These are phyloP conservation scores for Pelecanus crispus DNA, from an alignment of 2,113 vertebrate genomes.

Conservation along the genomic window DNA sequence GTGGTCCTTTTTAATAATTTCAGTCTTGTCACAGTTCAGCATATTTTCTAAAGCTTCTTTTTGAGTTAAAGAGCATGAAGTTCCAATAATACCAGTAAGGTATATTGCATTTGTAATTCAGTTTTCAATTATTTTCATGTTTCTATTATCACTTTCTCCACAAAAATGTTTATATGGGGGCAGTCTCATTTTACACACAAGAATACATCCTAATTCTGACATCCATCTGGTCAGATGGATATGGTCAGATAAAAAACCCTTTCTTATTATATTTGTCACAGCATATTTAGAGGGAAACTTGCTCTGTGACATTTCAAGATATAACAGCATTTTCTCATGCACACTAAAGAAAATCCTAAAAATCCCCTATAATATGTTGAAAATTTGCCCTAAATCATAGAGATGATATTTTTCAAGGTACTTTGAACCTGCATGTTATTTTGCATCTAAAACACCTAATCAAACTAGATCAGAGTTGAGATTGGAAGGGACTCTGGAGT, in stretches of 20 bases:
- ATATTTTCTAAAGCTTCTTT: constrained; percentile 38
- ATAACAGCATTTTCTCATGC: not conserved
- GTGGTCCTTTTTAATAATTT: constrained; percentile 5
- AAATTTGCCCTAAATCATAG: not conserved
- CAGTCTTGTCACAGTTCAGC: not conserved
- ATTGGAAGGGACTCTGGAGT: not conserved
- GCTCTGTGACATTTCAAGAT: not conserved
- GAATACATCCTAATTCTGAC: constrained; percentile 31
- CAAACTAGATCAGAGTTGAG: not conserved
- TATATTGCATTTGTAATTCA: constrained; percentile 26
- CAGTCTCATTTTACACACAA: constrained; percentile 5
- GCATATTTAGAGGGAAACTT: constrained; percentile 20
- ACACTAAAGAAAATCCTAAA: not conserved
- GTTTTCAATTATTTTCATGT: constrained; percentile 32
- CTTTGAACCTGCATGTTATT: not conserved
- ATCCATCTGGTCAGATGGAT: not conserved
- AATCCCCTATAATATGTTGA: not conserved
- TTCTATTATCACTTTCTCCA: constrained; percentile 16
- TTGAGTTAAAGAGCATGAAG: constrained; percentile 33
- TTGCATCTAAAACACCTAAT: not conserved
- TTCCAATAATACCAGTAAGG: constrained; percentile 29
- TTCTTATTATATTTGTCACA: constrained; percentile 37
- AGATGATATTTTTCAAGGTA: not conserved
- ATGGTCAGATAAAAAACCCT: not conserved
- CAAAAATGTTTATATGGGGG: not conserved